These are phyloP conservation scores for Lysandra bellargus DNA, from an alignment of 2,888 invertebrate genomes.

Conservation along the genomic window DNA sequence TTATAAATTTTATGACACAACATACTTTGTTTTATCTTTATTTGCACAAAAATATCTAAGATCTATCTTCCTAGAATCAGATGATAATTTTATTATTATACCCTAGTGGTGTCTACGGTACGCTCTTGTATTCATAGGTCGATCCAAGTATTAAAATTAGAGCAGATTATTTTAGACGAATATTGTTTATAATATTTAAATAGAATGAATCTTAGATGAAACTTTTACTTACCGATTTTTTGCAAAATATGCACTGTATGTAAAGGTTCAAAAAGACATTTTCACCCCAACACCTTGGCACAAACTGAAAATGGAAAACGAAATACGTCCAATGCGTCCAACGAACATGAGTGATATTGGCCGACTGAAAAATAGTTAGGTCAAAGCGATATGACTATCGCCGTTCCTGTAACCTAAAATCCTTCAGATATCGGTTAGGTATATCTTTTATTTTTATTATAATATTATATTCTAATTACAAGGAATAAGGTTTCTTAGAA, in stretches of 20 bases:
- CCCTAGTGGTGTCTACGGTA: neutral
- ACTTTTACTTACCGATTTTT: neutral
- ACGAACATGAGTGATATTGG: neutral
- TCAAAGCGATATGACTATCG: neutral
- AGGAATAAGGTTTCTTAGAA: too few species aligned
- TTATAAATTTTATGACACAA: neutral
- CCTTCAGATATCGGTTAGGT: neutral
- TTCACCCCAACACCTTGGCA: neutral
- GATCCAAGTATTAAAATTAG: neutral
- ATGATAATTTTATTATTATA: neutral
- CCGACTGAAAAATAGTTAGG: conserved; percentile 18
- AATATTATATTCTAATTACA: too few species aligned
- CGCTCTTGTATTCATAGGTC: neutral
- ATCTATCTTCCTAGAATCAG: neutral
- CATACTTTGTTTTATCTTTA: neutral
- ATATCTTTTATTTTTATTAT: too few species aligned
- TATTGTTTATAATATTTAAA: too few species aligned
- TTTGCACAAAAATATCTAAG: neutral
- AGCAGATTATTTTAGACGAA: neutral
- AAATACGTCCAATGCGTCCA: conserved; percentile 5
- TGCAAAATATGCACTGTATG: neutral
- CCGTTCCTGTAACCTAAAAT: neutral
- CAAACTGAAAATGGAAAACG: neutral
- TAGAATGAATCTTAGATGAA: too few species aligned
- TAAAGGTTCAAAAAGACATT: neutral